Conservation (phyloP, 2,888 invertebrate genomes). For the Anticlea derivata region DNA sequence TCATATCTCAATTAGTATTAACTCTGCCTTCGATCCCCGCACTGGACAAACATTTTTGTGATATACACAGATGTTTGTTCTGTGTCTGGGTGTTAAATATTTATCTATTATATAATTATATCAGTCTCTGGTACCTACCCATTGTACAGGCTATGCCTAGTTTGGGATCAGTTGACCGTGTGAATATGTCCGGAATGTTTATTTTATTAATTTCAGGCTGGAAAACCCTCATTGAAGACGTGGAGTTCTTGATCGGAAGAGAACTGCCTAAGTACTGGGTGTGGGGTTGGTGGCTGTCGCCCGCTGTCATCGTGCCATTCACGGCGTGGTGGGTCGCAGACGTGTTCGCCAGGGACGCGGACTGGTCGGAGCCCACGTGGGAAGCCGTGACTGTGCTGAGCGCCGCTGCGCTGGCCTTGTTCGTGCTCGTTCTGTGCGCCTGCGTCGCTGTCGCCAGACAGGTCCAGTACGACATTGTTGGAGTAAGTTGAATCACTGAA, state of each 20-base stretch:
- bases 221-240: conserved; percentile 61
- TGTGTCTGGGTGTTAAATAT: no score
- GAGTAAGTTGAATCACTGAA: conserved; percentile 42
- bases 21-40: no score
- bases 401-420: conserved; percentile 33
- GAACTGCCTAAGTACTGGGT: conserved; percentile 55
- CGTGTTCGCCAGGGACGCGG: conserved; percentile 30
- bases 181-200: no score
- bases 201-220: conserved; percentile 50
- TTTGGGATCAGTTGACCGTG: no score
- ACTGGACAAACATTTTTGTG: no score
- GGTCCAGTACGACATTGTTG: conserved; percentile 61
- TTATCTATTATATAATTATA: no score
- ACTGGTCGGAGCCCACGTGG: conserved; percentile 54
- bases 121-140: no score
- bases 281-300: conserved; percentile 60
- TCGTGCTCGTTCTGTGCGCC: conserved; percentile 48
- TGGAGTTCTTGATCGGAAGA: conserved; percentile 62
- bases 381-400: conserved; percentile 41
- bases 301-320: conserved; percentile 48
- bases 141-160: no score
- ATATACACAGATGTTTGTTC: no score
- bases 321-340: conserved; percentile 58
- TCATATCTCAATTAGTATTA: no score
- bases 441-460: conserved; percentile 56